Evolutionary conservation across 2,113 vertebrate genomes (phyloP), one percentile per base, ranked within the genome.

Genomic region (Macroglossus sobrinus): DNA sequence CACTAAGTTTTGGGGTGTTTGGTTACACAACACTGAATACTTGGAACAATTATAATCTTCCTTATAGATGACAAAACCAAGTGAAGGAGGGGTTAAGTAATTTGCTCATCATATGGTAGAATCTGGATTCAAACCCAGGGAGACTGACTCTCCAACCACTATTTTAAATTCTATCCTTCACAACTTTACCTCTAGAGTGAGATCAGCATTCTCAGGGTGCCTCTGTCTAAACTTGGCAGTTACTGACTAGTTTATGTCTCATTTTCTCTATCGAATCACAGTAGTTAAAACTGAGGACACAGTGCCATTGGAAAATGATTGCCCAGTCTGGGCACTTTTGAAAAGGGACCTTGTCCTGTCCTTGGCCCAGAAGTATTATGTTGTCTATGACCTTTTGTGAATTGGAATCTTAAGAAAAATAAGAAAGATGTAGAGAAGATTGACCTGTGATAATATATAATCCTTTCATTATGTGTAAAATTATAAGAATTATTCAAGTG

Each of bases 381-480:
- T 64, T 94, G 80, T 81, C 95, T n/a, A 0, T 86, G 94, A 96
- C 94, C 94, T 97, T 96, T 68, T 40, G 85, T 94, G 91, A 78
- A 96, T 79, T 93, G 94, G 64, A 94, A 98, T 96, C 85, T 95
- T 93, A 93, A 91, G 84, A 75, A 92, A 95, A 96, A 96, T 96
- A 93, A 96, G 84, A 63, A 96, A 50, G 71, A 57, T 76, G 61
- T 75, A 40, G 57, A 96, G 55, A 63, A 84, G 93, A 93, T 66
- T 97, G 93, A 91, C 93, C 94, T 91, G 91, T 43, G 68, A 63
- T 97, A 96, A 97, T 96, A 94, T 96, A 93, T 95, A 97, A 95
- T 96, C 94, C 96, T 97, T 94, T 91, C 91, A 95, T 95, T 97
- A 96, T 96, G 94, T 84, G 63, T 91, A 95, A 96, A 97, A 96